These are phyloP conservation scores for Cydia strobilella DNA, from an alignment of 1,140 invertebrate species.

Conservation along the genomic window DNA sequence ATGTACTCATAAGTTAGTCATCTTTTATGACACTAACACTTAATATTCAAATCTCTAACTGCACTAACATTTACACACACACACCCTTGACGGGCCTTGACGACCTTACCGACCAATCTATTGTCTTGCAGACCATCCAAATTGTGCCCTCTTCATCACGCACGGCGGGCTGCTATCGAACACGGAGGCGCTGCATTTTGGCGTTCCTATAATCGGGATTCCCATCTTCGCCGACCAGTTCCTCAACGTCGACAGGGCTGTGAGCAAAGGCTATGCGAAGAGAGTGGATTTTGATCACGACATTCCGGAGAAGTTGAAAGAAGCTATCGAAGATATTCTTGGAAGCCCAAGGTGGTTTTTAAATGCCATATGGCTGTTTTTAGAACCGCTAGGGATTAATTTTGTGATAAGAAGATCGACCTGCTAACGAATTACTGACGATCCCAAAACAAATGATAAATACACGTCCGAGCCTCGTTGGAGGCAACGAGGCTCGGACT, in stretches of 20 bases:
- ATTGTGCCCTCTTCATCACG: constrained; percentile 78
- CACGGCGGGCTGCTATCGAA: constrained; percentile 83
- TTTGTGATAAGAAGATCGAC: not conserved
- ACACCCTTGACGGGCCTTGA: too few relatives aligned
- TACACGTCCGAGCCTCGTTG: too few relatives aligned
- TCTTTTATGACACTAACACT: not conserved
- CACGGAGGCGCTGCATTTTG: constrained; percentile 82
- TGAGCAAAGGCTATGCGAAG: constrained; percentile 57
- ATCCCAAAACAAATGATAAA: too few relatives aligned
- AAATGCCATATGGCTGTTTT: too few relatives aligned
- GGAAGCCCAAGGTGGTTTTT: not conserved
- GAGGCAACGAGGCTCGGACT: too few relatives aligned
- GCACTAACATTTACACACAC: too few relatives aligned
- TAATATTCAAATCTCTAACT: too few relatives aligned
- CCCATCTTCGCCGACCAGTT: constrained; percentile 83
- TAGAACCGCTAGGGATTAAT: too few relatives aligned
- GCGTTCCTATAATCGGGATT: constrained; percentile 83
- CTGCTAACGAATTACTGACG: not conserved
- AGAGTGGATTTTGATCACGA: constrained; percentile 41
- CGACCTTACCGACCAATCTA: too few relatives aligned
- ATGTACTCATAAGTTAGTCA: not conserved
- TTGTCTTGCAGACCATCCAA: constrained; percentile 24
- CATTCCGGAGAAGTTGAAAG: not conserved
- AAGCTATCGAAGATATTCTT: constrained; percentile 21
- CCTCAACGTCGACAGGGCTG: constrained; percentile 67